phyloP scores from a whole-genome alignment of 2,888 invertebrate genomes.

The Trissoscelio sp. region DNA sequence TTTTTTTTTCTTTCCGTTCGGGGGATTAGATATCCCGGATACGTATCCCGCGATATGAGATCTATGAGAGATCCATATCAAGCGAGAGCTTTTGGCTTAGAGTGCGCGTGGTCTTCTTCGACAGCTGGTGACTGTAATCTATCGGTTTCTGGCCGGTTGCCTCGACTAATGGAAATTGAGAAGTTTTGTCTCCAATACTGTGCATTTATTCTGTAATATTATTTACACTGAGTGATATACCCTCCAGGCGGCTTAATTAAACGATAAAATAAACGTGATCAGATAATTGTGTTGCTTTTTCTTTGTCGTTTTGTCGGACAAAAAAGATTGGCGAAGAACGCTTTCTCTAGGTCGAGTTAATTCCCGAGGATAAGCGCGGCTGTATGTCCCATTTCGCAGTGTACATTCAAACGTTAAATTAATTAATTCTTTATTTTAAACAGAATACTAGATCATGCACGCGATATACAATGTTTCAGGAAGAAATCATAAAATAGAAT shows the following conservation, averaged over 20 bases:
- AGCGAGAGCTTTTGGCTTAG: constrained; percentile 47
- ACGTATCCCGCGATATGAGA: constrained; percentile 58
- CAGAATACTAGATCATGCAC: no score
- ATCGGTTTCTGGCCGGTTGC: constrained; percentile 81
- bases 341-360: no score
- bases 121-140: constrained; percentile 74
- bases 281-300: background rate
- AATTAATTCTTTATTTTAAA: no score
- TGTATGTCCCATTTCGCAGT: no score
- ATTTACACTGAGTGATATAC: constrained; percentile 11
- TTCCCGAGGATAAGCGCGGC: no score
- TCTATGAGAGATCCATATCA: constrained; percentile 64
- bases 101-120: constrained; percentile 45
- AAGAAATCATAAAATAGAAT: no score
- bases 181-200: constrained; percentile 76
- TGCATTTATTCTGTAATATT: constrained; percentile 18
- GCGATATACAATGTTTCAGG: no score
- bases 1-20: constrained; percentile 19
- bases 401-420: no score
- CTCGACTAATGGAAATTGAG: constrained; percentile 81
- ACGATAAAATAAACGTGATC: background rate
- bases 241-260: background rate
- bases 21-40: constrained; percentile 54
- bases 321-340: no score
- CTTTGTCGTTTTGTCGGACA: background rate